These are phyloP conservation scores for Lonchura striata DNA, from an alignment of 2,113 vertebrate genomes.

Conservation along the genomic window DNA sequence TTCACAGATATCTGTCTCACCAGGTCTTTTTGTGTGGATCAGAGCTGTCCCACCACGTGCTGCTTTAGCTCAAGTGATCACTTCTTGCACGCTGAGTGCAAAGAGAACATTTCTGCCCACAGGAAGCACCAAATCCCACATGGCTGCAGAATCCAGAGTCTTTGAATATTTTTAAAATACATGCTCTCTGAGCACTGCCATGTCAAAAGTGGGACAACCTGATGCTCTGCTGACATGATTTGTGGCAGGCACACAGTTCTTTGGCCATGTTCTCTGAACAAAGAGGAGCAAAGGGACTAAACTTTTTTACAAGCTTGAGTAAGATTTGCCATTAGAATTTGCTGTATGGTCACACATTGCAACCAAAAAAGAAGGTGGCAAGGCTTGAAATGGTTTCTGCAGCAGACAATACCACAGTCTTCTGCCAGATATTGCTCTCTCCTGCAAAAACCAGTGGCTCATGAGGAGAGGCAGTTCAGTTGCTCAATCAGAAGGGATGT, in stretches of 20 bases:
- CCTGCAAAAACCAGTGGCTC: neutral
- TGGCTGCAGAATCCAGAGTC: neutral
- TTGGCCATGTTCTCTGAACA: neutral
- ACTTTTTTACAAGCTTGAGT: neutral
- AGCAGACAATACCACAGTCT: neutral
- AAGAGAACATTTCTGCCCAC: neutral
- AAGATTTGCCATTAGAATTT: neutral
- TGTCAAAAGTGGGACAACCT: neutral
- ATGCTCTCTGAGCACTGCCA: neutral
- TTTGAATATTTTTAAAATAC: neutral
- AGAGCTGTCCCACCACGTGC: neutral
- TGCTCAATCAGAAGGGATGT: neutral
- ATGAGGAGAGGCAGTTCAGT: neutral
- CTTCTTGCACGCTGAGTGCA: neutral
- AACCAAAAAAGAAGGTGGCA: neutral
- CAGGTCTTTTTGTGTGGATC: neutral
- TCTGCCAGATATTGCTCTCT: neutral
- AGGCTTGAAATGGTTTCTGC: neutral
- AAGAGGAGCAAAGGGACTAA: neutral
- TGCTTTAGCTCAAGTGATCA: neutral
- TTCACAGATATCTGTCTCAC: neutral
- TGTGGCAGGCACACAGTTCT: neutral
- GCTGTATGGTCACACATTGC: neutral
- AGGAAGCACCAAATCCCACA: neutral
- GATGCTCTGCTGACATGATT: fast-evolving